Conservation (phyloP, 2,113 vertebrate species). For the Alaudala cheleensis region DNA sequence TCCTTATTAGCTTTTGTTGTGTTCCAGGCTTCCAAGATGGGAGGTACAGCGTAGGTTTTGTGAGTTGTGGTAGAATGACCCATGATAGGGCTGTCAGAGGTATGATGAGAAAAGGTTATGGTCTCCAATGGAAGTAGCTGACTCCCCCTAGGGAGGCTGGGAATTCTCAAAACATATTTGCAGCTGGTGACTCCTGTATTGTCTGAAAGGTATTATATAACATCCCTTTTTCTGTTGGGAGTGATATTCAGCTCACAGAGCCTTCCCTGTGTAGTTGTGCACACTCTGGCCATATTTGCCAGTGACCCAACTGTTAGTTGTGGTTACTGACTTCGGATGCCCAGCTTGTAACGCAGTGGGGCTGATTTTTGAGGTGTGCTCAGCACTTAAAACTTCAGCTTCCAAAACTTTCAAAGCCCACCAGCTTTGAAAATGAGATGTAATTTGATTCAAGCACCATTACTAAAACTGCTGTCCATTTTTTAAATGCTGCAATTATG, state of each 20-base stretch:
- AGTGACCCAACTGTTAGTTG: neutral
- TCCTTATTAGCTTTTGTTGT: neutral
- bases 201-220: neutral
- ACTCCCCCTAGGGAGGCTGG: neutral
- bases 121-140: neutral
- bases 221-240: neutral
- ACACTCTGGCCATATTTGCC: neutral
- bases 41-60: neutral
- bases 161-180: neutral
- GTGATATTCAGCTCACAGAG: neutral
- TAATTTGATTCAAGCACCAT: neutral
- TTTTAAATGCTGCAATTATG: neutral
- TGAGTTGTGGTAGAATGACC: neutral
- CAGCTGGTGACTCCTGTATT: neutral
- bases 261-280: neutral
- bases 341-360: neutral
- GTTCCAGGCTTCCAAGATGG: neutral
- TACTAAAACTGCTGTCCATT: neutral
- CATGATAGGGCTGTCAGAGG: neutral
- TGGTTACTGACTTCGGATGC: neutral
- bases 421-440: slow-evolving; percentile 23
- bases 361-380: neutral
- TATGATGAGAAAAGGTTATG: neutral
- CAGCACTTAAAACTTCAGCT: neutral
- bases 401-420: neutral